Conservation (phyloP, 2,888 invertebrate species). For the Drosophila histrio region DNA sequence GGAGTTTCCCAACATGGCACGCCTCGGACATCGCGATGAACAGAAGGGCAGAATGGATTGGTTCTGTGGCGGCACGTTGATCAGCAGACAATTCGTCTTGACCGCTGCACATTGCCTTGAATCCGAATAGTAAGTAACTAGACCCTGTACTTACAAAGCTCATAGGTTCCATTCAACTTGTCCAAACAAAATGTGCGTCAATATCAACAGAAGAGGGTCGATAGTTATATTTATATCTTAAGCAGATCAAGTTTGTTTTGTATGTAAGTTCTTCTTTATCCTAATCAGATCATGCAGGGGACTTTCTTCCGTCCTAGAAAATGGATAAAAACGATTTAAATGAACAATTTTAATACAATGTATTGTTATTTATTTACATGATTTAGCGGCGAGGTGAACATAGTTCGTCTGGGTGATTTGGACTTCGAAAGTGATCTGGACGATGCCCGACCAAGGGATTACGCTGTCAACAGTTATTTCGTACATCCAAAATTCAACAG, state of each 20-base stretch:
- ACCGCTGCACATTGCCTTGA: conserved; percentile 72
- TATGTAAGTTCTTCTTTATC: too few relatives aligned
- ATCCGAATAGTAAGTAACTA: conserved; percentile 49
- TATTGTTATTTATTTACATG: background rate
- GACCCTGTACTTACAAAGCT: too few relatives aligned
- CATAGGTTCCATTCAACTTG: too few relatives aligned
- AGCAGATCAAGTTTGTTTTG: too few relatives aligned
- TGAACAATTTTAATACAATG: background rate
- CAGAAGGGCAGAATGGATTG: conserved; percentile 46
- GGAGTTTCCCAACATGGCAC: conserved; percentile 81
- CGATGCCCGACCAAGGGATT: conserved; percentile 75
- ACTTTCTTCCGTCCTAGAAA: too few relatives aligned
- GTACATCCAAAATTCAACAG: conserved; percentile 75
- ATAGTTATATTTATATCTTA: too few relatives aligned
- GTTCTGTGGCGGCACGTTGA: conserved; percentile 79
- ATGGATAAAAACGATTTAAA: too few relatives aligned
- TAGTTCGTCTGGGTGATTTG: conserved; percentile 79
- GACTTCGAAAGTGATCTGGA: conserved; percentile 71
- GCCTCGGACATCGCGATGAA: conserved; percentile 40
- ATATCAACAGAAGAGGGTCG: too few relatives aligned
- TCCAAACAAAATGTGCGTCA: too few relatives aligned
- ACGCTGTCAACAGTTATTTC: conserved; percentile 64
- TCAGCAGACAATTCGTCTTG: conserved; percentile 61
- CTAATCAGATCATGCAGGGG: too few relatives aligned
- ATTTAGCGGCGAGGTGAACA: conserved; percentile 69